These are phyloP conservation scores for Zapus hudsonius DNA, from an alignment of 2,113 vertebrate genomes.

Conservation along the genomic window DNA sequence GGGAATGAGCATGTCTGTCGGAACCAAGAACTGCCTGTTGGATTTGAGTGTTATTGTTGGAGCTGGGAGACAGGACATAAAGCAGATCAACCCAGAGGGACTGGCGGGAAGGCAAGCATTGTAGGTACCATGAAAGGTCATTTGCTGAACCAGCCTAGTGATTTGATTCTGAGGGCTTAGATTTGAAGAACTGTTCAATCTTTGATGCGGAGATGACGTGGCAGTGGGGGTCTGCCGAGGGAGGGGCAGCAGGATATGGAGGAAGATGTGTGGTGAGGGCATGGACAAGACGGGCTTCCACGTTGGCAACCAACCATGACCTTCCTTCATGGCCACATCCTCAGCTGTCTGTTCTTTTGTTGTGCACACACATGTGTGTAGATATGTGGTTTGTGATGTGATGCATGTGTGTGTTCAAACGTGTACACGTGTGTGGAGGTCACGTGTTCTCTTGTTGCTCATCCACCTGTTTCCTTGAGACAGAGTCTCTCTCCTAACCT, in stretches of 20 bases:
- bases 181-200: background rate
- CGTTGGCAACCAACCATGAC: background rate
- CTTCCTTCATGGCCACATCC: background rate
- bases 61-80: background rate
- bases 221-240: background rate
- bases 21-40: background rate
- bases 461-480: too few relatives aligned
- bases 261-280: background rate
- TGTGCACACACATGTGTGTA: too few relatives aligned
- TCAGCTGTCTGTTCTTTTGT: background rate
- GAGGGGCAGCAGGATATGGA: background rate
- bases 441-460: too few relatives aligned
- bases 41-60: background rate
- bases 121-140: background rate
- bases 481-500: too few relatives aligned
- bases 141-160: background rate
- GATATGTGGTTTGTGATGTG: too few relatives aligned
- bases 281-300: background rate
- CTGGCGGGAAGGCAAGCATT: background rate
- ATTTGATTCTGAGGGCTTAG: background rate
- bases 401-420: too few relatives aligned
- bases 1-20: background rate
- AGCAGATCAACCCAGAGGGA: background rate
- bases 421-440: too few relatives aligned
- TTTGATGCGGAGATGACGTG: background rate